These are phyloP conservation scores for Steinernema khuongi DNA, from an alignment of 1,140 invertebrate species.

Conservation along the genomic window DNA sequence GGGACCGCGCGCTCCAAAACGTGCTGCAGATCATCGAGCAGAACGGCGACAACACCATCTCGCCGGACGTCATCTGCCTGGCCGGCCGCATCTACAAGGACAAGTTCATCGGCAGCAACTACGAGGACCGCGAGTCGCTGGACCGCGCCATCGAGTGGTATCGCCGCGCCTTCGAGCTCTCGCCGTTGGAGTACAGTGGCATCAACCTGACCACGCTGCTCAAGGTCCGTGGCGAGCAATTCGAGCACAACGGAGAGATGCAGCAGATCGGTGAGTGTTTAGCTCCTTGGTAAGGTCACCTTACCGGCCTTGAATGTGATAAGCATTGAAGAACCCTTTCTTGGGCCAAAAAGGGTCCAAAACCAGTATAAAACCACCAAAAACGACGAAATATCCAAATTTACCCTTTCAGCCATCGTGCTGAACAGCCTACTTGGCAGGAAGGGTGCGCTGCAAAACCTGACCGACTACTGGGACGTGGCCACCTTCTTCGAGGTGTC, in stretches of 20 bases:
- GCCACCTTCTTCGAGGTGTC: constrained; percentile 96
- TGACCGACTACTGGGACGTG: constrained; percentile 98
- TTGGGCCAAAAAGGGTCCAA: background rate
- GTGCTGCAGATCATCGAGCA: constrained; percentile 87
- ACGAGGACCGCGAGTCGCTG: constrained; percentile 79
- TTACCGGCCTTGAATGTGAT: constrained; percentile 33
- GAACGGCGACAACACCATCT: constrained; percentile 81
- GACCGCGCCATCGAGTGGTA: constrained; percentile 95
- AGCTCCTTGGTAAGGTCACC: constrained; percentile 33
- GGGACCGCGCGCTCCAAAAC: constrained; percentile 83
- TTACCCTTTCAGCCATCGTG: constrained; percentile 73
- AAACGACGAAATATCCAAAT: too few species aligned
- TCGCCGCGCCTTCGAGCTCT: constrained; percentile 90
- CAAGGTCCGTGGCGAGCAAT: constrained; percentile 93
- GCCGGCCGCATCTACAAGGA: constrained; percentile 98
- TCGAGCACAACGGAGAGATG: constrained; percentile 80
- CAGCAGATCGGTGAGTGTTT: constrained; percentile 71
- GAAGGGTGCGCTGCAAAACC: constrained; percentile 83
- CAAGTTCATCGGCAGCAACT: constrained; percentile 90
- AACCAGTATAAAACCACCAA: constrained; percentile 18
- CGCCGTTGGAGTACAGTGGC: constrained; percentile 97
- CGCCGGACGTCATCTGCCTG: constrained; percentile 90
- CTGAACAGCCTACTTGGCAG: constrained; percentile 95
- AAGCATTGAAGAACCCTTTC: background rate
- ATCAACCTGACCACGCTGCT: constrained; percentile 95